Percentiles rank a stretch among this genome's conserved stretches.
These are phyloP conservation scores for Zaprionus ornatus DNA, from an alignment of 1,140 invertebrate genomes.

Conservation along the genomic window DNA sequence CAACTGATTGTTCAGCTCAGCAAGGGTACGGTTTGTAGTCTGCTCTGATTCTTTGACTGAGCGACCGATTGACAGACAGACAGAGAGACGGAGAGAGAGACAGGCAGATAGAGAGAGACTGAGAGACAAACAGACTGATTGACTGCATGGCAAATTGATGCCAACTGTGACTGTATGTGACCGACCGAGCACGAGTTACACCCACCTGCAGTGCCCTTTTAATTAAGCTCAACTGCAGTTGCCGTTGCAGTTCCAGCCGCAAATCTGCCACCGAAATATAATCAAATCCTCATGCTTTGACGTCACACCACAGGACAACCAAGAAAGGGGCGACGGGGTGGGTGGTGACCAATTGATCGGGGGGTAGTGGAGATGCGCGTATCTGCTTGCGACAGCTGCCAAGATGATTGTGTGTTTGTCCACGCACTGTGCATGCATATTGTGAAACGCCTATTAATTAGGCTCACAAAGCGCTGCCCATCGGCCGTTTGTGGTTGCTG, in stretches of 20 bases:
- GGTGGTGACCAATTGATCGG: not conserved
- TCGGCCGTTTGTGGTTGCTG: not conserved
- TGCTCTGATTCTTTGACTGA: slow-evolving; percentile 13
- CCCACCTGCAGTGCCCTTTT: slow-evolving; percentile 27
- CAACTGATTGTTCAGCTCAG: slow-evolving; percentile 24
- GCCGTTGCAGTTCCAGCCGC: not conserved
- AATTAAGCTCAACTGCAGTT: slow-evolving; percentile 25
- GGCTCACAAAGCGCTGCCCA: slow-evolving; percentile 8
- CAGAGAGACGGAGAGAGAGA: not conserved
- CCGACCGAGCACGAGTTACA: not conserved
- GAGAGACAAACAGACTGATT: slow-evolving; percentile 12
- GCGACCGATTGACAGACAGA: not conserved
- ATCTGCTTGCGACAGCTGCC: slow-evolving; percentile 14
- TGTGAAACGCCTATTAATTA: slow-evolving; percentile 31
- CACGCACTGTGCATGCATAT: slow-evolving; percentile 11
- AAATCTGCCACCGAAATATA: slow-evolving; percentile 35
- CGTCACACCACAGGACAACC: not conserved
- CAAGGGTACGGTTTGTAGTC: not conserved
- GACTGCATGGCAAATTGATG: slow-evolving; percentile 39
- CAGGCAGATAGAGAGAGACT: not conserved
- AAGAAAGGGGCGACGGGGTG: not conserved
- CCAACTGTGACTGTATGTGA: slow-evolving; percentile 8
- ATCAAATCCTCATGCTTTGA: slow-evolving; percentile 23
- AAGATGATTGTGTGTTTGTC: slow-evolving; percentile 19
- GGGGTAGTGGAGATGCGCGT: not conserved